phyloP scores from a whole-genome alignment of 2,888 invertebrate species.

The Hirudinaria manillensis region DNA sequence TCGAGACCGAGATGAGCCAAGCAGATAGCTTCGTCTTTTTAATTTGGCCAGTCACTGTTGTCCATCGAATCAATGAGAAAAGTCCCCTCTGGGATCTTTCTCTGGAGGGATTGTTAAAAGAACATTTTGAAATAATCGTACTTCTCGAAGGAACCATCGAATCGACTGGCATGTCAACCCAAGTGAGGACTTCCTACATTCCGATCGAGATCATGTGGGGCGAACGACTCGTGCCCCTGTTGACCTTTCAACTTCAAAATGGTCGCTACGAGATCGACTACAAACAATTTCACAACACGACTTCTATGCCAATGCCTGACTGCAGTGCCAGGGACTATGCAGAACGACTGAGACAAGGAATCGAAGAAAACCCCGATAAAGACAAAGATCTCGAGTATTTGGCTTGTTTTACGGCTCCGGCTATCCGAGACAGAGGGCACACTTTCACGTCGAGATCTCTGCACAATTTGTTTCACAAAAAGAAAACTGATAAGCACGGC shows the following conservation, averaged over 20 bases:
- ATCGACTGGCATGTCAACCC: constrained; percentile 42
- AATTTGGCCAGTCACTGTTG: constrained; percentile 95
- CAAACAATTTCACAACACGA: constrained; percentile 52
- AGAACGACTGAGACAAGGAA: neutral
- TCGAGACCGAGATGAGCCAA: constrained; percentile 32
- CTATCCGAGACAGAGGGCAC: constrained; percentile 21
- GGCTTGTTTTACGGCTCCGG: constrained; percentile 32
- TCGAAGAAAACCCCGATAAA: neutral
- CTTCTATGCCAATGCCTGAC: constrained; percentile 57
- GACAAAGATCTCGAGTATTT: constrained; percentile 17
- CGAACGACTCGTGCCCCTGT: constrained; percentile 52
- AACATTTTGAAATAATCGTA: constrained; percentile 89
- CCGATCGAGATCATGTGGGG: constrained; percentile 56
- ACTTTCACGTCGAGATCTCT: neutral
- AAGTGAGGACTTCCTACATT: constrained; percentile 57
- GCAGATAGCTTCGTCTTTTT: constrained; percentile 89
- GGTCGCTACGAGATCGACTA: constrained; percentile 55
- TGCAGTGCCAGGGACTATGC: constrained; percentile 34
- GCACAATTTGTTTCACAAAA: constrained; percentile 13
- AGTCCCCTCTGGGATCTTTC: constrained; percentile 86
- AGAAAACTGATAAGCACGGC: neutral
- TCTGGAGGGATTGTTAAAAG: constrained; percentile 80
- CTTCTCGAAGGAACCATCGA: constrained; percentile 64
- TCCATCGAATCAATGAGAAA: constrained; percentile 83
- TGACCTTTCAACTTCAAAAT: constrained; percentile 53